Evolutionary conservation across 1,140 invertebrate genomes (phyloP).

Genomic region (Drosophila watanabei): DNA sequence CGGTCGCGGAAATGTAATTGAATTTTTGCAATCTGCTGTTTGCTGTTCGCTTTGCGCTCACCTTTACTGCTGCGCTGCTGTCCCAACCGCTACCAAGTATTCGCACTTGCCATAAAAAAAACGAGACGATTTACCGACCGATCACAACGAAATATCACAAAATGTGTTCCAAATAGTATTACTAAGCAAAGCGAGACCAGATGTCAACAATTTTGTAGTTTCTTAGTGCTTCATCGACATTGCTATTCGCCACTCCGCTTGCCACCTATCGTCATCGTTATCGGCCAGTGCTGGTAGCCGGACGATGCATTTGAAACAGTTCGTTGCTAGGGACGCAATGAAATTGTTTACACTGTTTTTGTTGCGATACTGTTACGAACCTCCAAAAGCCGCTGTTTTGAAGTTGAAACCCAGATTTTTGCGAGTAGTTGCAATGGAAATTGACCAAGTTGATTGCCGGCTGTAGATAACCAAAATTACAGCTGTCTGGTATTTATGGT

Average conservation of each 20-base stretch:
- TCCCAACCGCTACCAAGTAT: slow-evolving; percentile 40
- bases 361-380: too few species aligned
- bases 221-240: slow-evolving; percentile 67
- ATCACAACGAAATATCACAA: slow-evolving; percentile 80
- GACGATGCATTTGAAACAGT: slow-evolving; percentile 37
- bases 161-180: slow-evolving; percentile 53
- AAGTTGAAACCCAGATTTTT: too few species aligned
- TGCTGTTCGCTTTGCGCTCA: slow-evolving; percentile 43
- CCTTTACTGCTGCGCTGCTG: slow-evolving; percentile 42
- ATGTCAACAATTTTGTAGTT: slow-evolving; percentile 73
- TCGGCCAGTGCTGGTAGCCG: slow-evolving; percentile 15
- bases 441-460: background rate
- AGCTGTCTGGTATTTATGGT: background rate
- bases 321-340: too few species aligned
- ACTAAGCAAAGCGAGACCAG: slow-evolving; percentile 65
- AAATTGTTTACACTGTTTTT: too few species aligned
- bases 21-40: slow-evolving; percentile 64
- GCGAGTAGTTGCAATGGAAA: background rate
- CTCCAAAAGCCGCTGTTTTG: background rate
- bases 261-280: slow-evolving; percentile 4
- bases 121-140: slow-evolving; percentile 42
- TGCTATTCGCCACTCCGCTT: slow-evolving; percentile 59
- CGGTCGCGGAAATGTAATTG: slow-evolving; percentile 73
- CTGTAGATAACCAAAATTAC: background rate
- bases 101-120: slow-evolving; percentile 70